Evolutionary conservation across 2,113 vertebrate genomes (phyloP).

Genomic region (Ptychochromis oligacanthus): DNA sequence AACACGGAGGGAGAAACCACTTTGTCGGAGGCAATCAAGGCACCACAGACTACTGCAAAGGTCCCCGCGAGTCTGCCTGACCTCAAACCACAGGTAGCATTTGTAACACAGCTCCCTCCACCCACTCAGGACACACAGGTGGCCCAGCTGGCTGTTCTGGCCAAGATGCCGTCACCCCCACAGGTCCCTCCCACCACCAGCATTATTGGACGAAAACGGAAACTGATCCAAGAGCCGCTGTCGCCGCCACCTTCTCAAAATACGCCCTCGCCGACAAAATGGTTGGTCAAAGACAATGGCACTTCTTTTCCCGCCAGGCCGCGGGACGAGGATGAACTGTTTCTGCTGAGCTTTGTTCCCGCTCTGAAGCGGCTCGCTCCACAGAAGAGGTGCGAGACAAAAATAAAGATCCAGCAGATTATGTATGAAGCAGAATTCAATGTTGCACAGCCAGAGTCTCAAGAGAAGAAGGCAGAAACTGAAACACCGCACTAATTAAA

Average conservation of each 20-base stretch:
- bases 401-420: conserved; percentile 77
- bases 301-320: conserved; percentile 35
- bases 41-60: conserved; percentile 33
- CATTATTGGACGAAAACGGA: conserved; percentile 49
- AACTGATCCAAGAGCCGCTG: neutral
- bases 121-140: conserved; percentile 46
- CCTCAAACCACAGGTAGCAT: conserved; percentile 52
- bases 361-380: conserved; percentile 75
- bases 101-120: conserved; percentile 44
- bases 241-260: conserved; percentile 22
- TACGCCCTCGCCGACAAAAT: conserved; percentile 32
- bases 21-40: conserved; percentile 33
- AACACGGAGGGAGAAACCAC: conserved; percentile 39
- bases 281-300: conserved; percentile 62
- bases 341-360: conserved; percentile 74
- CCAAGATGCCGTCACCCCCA: conserved; percentile 40
- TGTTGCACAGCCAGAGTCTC: conserved; percentile 10
- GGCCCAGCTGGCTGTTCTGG: conserved; percentile 50
- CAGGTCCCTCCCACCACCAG: neutral
- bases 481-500: conserved; percentile 16
- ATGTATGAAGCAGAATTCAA: conserved; percentile 78
- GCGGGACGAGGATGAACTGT: conserved; percentile 74
- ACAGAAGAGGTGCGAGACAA: conserved; percentile 75
- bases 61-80: conserved; percentile 20
- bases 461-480: conserved; percentile 25